phyloP scores from a whole-genome alignment of 1,140 invertebrate species.

The Portunus trituberculatus region DNA sequence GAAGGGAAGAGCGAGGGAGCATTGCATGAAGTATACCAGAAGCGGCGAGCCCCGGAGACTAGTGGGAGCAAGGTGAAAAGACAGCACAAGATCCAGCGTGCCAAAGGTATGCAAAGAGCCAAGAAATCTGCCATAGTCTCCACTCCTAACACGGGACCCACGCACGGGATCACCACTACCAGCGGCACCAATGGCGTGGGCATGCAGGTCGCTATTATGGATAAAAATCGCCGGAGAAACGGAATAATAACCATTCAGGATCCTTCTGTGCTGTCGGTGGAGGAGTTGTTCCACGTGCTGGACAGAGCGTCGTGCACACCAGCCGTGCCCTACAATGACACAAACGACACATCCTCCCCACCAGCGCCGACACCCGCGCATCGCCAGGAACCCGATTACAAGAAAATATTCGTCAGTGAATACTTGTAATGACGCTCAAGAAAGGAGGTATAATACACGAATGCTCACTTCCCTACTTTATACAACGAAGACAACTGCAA shows the following conservation, averaged over 20 bases:
- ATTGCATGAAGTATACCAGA: conserved; percentile 76
- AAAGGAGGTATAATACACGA: background rate
- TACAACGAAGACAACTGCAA: background rate
- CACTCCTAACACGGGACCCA: background rate
- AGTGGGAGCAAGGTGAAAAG: conserved; percentile 70
- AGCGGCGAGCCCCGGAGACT: conserved; percentile 69
- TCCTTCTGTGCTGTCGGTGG: conserved; percentile 75
- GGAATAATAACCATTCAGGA: conserved; percentile 77
- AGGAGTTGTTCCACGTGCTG: conserved; percentile 77
- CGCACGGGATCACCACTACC: background rate
- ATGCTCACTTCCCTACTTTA: background rate
- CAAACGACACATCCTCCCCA: background rate
- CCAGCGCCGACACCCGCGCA: background rate
- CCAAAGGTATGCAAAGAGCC: conserved; percentile 73
- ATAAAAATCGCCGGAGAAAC: conserved; percentile 72
- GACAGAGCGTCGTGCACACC: conserved; percentile 66
- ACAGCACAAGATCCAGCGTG: conserved; percentile 77
- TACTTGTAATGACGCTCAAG: conserved; percentile 61
- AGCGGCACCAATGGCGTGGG: conserved; percentile 6
- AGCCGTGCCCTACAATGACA: conserved; percentile 50
- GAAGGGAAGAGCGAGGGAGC: conserved; percentile 63
- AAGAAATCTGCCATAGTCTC: background rate
- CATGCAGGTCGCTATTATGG: conserved; percentile 74
- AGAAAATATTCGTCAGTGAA: conserved; percentile 76
- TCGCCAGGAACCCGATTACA: conserved; percentile 61